Evolutionary conservation across 35 echinoderm and acorn worm species (phyloP).

Genomic region (Heliocidaris tuberculata): DNA sequence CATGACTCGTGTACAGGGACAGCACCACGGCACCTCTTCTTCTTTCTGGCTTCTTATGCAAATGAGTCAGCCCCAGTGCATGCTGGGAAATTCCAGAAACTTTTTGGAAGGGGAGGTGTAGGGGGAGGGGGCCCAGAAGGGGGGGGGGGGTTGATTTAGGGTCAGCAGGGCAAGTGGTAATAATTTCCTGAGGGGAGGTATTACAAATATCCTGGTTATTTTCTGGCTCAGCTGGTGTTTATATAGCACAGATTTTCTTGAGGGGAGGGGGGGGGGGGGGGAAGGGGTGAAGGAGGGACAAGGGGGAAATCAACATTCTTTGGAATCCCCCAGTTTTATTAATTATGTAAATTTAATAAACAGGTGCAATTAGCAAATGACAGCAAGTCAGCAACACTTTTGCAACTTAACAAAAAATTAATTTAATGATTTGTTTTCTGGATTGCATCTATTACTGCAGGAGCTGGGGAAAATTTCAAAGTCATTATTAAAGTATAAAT

Average conservation of each 20-base stretch:
- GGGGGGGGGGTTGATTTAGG: slow-evolving; percentile 1
- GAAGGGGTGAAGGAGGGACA: neutral
- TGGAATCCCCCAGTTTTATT: neutral
- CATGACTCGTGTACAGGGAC: neutral
- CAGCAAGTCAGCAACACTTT: neutral
- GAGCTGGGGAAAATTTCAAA: too few relatives aligned
- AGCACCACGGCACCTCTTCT: neutral
- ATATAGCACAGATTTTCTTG: neutral
- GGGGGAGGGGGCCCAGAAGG: neutral
- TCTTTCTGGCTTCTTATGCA: slow-evolving; percentile 38
- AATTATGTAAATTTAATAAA: neutral
- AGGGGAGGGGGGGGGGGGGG: neutral
- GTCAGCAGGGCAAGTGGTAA: neutral
- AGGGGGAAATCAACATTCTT: neutral
- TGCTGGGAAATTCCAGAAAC: slow-evolving; percentile 44
- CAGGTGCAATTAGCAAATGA: neutral
- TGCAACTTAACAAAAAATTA: too few relatives aligned
- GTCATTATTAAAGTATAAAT: neutral
- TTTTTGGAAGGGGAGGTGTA: neutral
- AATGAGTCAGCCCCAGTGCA: slow-evolving; percentile 43
- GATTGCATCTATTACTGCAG: too few relatives aligned
- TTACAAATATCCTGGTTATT: neutral
- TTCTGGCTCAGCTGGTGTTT: neutral
- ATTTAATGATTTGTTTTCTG: too few relatives aligned
- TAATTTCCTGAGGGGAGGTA: neutral